phyloP scores from a whole-genome alignment of 2,888 invertebrate genomes.

The Schizaphis graminum region DNA sequence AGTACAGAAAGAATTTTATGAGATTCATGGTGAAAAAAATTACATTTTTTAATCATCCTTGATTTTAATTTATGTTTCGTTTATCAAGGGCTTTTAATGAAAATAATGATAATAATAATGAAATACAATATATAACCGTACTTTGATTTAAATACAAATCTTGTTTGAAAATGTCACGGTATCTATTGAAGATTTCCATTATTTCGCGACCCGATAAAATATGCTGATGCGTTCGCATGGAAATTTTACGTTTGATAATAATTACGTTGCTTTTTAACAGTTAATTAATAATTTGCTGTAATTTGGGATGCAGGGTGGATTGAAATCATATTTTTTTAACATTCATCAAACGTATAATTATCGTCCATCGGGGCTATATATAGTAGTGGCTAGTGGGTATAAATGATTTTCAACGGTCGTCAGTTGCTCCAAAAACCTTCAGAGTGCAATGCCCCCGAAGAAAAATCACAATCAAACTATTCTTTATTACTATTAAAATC shows the following conservation, averaged over 20 bases:
- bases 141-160: background rate
- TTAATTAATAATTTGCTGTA: background rate
- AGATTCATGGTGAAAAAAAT: constrained; percentile 48
- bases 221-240: background rate
- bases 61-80: constrained; percentile 57
- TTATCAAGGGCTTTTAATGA: constrained; percentile 50
- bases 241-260: constrained; percentile 2
- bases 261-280: background rate
- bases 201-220: background rate
- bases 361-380: background rate
- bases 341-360: constrained; percentile 2
- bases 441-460: constrained; percentile 18
- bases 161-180: constrained; percentile 13
- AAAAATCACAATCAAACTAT: background rate
- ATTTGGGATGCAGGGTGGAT: background rate
- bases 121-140: background rate
- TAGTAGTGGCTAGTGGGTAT: background rate
- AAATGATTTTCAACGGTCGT: background rate
- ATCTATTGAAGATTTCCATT: background rate
- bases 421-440: background rate
- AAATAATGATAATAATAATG: background rate
- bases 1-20: constrained; percentile 1
- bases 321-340: background rate
- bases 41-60: constrained; percentile 49
- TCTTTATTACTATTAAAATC: background rate